Percentiles rank a stretch among this genome's conserved stretches.
phyloP scores from a whole-genome alignment of 2,888 invertebrate species.

The Lycia hirtaria region DNA sequence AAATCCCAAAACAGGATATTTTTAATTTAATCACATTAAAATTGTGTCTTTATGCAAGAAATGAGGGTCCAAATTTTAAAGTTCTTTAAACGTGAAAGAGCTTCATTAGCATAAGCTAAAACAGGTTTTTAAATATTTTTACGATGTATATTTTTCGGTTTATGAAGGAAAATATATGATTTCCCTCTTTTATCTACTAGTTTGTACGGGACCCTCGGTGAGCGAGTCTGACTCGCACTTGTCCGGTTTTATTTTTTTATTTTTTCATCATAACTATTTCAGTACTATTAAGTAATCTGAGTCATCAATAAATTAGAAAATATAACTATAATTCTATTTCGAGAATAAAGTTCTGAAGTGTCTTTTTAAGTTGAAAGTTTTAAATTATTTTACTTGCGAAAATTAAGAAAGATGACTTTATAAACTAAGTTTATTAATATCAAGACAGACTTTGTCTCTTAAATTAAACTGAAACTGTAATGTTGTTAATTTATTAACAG shows the following conservation, averaged over 20 bases:
- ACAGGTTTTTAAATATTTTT: too few relatives aligned
- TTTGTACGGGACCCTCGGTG: too few relatives aligned
- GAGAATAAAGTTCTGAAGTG: background rate
- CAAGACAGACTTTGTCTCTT: slow-evolving; percentile 7
- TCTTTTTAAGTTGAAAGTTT: background rate
- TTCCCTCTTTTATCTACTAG: too few relatives aligned
- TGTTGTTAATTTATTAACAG: background rate
- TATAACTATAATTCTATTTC: background rate
- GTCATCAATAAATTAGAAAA: background rate
- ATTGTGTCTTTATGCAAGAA: too few relatives aligned
- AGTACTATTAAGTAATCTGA: background rate
- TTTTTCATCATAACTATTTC: background rate
- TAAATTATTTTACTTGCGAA: slow-evolving; percentile 5
- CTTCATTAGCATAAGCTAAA: too few relatives aligned
- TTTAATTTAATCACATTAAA: too few relatives aligned
- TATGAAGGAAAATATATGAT: too few relatives aligned
- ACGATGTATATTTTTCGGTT: too few relatives aligned
- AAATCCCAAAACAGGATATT: too few relatives aligned
- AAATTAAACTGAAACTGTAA: slow-evolving; percentile 1
- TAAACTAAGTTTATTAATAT: slow-evolving; percentile 7
- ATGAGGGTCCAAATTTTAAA: too few relatives aligned
- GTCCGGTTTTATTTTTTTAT: background rate
- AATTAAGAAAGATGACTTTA: slow-evolving; percentile 10
- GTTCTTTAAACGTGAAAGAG: too few relatives aligned
- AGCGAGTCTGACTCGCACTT: too few relatives aligned